These are phyloP conservation scores for Phalanger gymnotis DNA, from an alignment of 2,797 vertebrate species.

Conservation along the genomic window DNA sequence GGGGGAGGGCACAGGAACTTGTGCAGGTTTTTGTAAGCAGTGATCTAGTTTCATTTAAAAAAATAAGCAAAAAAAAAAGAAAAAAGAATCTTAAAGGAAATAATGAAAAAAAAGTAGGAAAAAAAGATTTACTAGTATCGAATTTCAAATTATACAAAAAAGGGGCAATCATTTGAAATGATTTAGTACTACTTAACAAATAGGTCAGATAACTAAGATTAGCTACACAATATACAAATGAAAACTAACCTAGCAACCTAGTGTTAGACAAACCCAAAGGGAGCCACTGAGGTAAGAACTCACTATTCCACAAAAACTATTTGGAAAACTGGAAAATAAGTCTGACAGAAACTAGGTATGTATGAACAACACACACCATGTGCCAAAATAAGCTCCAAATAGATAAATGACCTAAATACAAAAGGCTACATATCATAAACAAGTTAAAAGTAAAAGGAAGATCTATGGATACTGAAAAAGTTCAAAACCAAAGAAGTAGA, in stretches of 20 bases:
- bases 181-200: neutral
- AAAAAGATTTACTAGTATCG: neutral
- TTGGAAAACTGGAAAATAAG: neutral
- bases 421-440: no score
- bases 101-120: neutral
- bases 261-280: neutral
- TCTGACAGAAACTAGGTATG: neutral
- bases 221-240: neutral
- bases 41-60: no score
- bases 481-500: neutral
- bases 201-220: neutral
- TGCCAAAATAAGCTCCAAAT: neutral
- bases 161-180: neutral
- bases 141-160: neutral
- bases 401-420: neutral
- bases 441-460: no score
- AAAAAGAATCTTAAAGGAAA: no score
- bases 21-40: conserved; percentile 7
- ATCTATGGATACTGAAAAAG: neutral
- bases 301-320: neutral
- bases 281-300: neutral
- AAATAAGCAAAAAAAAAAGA: no score
- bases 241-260: neutral
- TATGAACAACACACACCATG: neutral
- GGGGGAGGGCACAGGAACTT: conserved; percentile 41